These are phyloP conservation scores for Bicyclus anynana DNA, from an alignment of 1,140 invertebrate genomes.

Conservation along the genomic window DNA sequence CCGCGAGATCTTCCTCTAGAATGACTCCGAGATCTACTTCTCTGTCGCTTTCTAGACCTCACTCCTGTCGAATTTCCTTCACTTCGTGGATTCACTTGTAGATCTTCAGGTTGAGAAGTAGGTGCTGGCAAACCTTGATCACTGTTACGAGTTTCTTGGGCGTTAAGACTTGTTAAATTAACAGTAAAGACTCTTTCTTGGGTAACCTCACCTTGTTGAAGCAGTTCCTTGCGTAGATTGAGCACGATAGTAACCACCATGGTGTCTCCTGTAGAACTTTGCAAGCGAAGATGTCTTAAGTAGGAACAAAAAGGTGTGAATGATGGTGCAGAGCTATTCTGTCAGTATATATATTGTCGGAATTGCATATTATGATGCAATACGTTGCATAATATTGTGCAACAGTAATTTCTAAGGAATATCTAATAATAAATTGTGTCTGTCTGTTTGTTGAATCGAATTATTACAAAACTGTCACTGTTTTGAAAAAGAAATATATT, in stretches of 20 bases:
- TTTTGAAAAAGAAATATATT: too few relatives aligned
- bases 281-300: background rate
- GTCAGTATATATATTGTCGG: slow-evolving; percentile 3
- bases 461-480: too few relatives aligned
- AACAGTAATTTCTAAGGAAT: background rate
- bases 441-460: too few relatives aligned
- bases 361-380: slow-evolving; percentile 12
- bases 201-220: slow-evolving; percentile 12
- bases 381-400: slow-evolving; percentile 7
- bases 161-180: slow-evolving; percentile 4
- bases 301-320: background rate
- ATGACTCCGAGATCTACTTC: background rate
- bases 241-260: slow-evolving; percentile 12
- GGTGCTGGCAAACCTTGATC: too few relatives aligned
- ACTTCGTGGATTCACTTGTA: background rate
- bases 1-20: too few relatives aligned
- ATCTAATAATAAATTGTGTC: too few relatives aligned
- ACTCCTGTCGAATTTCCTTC: background rate
- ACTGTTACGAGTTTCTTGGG: background rate
- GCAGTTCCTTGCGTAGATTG: slow-evolving; percentile 4
- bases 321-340: background rate
- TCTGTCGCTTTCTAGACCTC: background rate
- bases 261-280: background rate
- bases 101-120: background rate
- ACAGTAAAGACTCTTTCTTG: slow-evolving; percentile 9